A percentile compares a stretch with the other conserved stretches of the same genome.
Conservation (phyloP, 2,888 invertebrate genomes). For the Euplagia quadripunctaria region DNA sequence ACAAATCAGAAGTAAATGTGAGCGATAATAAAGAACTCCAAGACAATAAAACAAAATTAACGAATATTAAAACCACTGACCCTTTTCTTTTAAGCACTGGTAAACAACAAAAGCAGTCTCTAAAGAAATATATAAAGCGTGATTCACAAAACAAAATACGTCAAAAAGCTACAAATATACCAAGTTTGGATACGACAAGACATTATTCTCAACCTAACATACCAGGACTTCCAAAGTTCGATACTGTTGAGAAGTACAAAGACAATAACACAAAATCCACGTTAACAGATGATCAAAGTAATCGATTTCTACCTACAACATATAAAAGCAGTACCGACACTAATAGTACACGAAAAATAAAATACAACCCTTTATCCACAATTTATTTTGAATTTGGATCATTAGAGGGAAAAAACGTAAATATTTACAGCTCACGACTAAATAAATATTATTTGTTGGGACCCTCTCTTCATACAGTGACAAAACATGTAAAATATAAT, state of each 20-base stretch:
- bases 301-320: neutral
- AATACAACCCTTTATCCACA: neutral
- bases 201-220: neutral
- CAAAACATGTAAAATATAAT: constrained; percentile 62
- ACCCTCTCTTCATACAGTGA: constrained; percentile 15
- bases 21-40: neutral
- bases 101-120: neutral
- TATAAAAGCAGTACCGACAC: neutral
- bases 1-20: neutral
- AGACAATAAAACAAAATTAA: neutral
- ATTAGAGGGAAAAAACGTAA: neutral
- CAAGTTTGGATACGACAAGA: neutral
- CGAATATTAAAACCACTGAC: neutral
- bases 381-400: neutral
- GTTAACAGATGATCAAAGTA: neutral
- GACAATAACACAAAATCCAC: neutral
- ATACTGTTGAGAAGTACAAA: neutral
- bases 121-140: neutral
- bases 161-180: neutral
- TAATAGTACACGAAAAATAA: neutral
- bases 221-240: neutral
- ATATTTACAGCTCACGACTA: constrained; percentile 33
- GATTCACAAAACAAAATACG: neutral
- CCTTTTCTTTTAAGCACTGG: neutral
- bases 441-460: constrained; percentile 2